A percentile compares a stretch with the other conserved stretches of the same genome.
Conservation (phyloP, 2,797 vertebrate genomes). For the Argya squamiceps region DNA sequence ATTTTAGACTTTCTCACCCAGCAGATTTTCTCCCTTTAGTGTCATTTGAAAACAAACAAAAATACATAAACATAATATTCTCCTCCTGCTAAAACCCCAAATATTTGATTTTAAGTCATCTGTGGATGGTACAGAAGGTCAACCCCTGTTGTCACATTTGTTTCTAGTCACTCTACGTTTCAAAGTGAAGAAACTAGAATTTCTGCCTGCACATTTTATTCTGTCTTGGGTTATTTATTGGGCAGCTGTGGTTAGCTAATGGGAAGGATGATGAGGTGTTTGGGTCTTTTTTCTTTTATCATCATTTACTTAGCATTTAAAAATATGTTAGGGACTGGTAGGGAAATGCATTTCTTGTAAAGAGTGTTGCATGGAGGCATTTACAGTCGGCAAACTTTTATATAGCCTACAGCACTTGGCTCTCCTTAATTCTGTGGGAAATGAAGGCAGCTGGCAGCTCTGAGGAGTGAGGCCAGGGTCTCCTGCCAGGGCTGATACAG, state of each 20-base stretch:
- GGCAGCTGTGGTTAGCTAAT: neutral
- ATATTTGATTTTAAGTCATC: neutral
- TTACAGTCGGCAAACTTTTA: neutral
- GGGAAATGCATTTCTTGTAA: neutral
- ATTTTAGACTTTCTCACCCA: neutral
- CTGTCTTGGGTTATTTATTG: neutral
- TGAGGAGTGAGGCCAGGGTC: neutral
- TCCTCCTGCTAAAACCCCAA: fast-evolving
- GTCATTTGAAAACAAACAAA: neutral
- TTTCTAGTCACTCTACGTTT: neutral
- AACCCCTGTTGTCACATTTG: neutral
- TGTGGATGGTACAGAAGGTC: fast-evolving
- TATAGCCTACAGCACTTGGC: neutral
- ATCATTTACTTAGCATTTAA: neutral
- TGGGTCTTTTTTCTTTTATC: neutral
- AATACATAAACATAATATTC: neutral
- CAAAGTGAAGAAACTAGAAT: neutral
- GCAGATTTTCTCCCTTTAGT: neutral
- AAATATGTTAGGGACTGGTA: neutral
- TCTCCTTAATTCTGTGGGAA: neutral
- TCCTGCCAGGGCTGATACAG: neutral
- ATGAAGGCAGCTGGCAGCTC: neutral
- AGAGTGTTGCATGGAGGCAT: neutral
- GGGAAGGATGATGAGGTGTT: neutral
- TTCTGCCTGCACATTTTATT: neutral